Base-by-base conservation (phyloP, 1,140 invertebrate species). In the Heliconius himera region DNA sequence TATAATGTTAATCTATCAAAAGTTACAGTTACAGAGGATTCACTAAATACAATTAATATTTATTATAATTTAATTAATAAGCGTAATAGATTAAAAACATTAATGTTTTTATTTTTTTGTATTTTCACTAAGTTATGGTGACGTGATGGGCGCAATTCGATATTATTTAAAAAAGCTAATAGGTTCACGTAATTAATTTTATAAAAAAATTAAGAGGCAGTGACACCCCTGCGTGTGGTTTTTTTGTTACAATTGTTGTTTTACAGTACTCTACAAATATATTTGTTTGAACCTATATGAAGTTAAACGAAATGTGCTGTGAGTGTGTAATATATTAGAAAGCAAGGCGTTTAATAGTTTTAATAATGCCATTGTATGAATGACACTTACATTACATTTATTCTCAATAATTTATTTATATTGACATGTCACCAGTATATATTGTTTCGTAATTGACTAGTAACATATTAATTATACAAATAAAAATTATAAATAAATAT, bases 11-110 rank as follows among this genome's bases (percentile, higher is more conserved):
- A 81, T 77, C 29, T 82, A 80, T 82, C 88, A 89, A 86, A 73
- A 74, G 77, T 87, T 89, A 92, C 92, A 84, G 87, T 93, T 91
- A 92, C 82, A 89, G 84, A 85, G 88, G 89, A 88, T 89, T 90
- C 84, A 91, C 88, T 93, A 90, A 91, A 91, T 91, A 91, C 81
- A 85, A 79, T 85, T 85, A 86, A 84, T 87, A 87, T 85, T 87
- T 89, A 89, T 90, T 87, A 87, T 90, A 91, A 90, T 92, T 88
- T 92, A 92, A 93, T 93, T 94, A 94, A 93, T 94, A 94, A 94
- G 93, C 93, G 93, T 94, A 94, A 92, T 94, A 94, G 93, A 94
- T 94, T 90, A 94, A 93, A 90, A 94, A 93, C 93, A 91, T 93
- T 94, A 85, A 91, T 89, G 92, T 93, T 92, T 93, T 92, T 89